phyloP scores from a whole-genome alignment of 2,797 vertebrate species.

The Hafferia zeledoni region DNA sequence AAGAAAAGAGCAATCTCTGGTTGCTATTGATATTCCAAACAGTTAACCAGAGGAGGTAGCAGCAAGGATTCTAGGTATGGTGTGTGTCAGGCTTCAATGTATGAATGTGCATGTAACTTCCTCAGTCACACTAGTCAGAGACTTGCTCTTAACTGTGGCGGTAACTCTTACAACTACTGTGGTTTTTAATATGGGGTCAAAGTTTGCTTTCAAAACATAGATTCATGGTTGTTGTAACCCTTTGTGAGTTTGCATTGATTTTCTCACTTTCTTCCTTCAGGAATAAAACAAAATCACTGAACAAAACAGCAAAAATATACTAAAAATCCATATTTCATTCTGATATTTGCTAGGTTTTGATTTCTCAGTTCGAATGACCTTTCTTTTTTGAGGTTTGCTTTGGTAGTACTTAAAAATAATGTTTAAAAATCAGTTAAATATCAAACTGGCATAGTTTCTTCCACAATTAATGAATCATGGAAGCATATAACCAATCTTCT shows the following conservation, averaged over 20 bases:
- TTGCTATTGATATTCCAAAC: not conserved
- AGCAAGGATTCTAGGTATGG: not conserved
- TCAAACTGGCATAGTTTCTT: not conserved
- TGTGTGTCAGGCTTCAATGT: not conserved
- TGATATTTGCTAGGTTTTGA: not conserved
- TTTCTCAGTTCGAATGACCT: not conserved
- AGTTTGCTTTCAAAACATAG: not conserved
- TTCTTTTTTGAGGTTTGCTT: not conserved
- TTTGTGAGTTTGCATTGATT: not conserved
- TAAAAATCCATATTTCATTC: not conserved
- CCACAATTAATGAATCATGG: not conserved
- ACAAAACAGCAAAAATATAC: not conserved
- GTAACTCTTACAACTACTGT: not conserved
- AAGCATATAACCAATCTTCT: not conserved
- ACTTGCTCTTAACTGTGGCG: not conserved
- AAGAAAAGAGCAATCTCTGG: not conserved
- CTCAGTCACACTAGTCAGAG: not conserved
- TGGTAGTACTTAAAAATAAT: not conserved
- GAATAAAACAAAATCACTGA: not conserved
- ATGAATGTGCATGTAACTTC: fast-evolving
- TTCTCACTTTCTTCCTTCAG: not conserved
- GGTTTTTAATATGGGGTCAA: not conserved
- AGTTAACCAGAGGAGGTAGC: not conserved
- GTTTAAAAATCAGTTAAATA: not conserved
- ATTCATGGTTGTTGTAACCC: not conserved